Evolutionary conservation across 2,888 invertebrate species (phyloP).

Genomic region (Amiota mariae): DNA sequence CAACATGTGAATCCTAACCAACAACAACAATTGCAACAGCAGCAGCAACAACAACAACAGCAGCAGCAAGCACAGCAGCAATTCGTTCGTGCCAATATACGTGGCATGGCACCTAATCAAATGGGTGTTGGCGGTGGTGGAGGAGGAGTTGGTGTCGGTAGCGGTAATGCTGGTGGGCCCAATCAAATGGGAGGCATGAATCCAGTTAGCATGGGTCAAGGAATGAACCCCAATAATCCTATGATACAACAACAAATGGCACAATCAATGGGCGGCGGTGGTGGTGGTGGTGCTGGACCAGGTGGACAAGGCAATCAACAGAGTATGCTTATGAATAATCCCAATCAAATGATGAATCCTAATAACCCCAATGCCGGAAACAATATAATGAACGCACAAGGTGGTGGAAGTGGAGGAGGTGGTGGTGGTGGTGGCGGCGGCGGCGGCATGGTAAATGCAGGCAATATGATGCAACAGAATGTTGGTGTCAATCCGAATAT

Average conservation of each 20-base stretch:
- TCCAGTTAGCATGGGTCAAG: slow-evolving; percentile 74
- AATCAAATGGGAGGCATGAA: slow-evolving; percentile 74
- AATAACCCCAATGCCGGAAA: slow-evolving; percentile 44
- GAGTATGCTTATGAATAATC: slow-evolving; percentile 62
- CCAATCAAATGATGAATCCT: slow-evolving; percentile 68
- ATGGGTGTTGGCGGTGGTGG: slow-evolving; percentile 64
- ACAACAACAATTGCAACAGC: slow-evolving; percentile 64
- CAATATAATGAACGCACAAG: slow-evolving; percentile 54
- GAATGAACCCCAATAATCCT: slow-evolving; percentile 68
- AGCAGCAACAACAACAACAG: slow-evolving; percentile 59
- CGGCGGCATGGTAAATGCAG: slow-evolving; percentile 64
- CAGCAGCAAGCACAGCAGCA: slow-evolving; percentile 62
- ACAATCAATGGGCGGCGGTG: slow-evolving; percentile 61
- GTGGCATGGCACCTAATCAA: slow-evolving; percentile 72
- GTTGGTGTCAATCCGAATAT: slow-evolving; percentile 57
- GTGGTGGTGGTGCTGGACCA: slow-evolving; percentile 41
- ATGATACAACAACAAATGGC: slow-evolving; percentile 68
- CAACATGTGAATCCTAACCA: slow-evolving; percentile 61
- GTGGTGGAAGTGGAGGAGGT: slow-evolving; percentile 59
- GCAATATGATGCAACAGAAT: slow-evolving; percentile 69
- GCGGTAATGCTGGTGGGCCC: slow-evolving; percentile 53
- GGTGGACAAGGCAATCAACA: slow-evolving; percentile 48
- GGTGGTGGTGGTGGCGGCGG: slow-evolving; percentile 54
- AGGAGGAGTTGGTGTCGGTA: slow-evolving; percentile 40
- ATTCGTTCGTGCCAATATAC: slow-evolving; percentile 70